Evolutionary conservation across 1,140 invertebrate genomes (phyloP).

Genomic region (Papilio xuthus): DNA sequence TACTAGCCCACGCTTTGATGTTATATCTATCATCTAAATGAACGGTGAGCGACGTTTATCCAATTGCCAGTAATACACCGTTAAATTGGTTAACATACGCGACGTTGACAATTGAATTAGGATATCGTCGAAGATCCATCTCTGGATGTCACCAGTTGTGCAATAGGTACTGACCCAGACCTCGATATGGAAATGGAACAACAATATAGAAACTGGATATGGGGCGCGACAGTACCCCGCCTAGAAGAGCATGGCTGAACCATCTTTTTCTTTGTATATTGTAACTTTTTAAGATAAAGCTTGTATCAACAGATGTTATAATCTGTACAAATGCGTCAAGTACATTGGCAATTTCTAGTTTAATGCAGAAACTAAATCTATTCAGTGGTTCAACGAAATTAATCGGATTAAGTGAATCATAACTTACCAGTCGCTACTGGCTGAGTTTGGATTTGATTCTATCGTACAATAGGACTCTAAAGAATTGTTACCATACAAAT

Average conservation of each 20-base stretch:
- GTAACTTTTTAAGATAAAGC: too few relatives aligned
- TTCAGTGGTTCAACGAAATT: not conserved
- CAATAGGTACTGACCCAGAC: slow-evolving; percentile 34
- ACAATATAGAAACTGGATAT: not conserved
- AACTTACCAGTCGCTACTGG: not conserved
- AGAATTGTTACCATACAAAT: not conserved
- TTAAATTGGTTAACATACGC: slow-evolving; percentile 59
- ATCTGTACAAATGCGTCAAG: not conserved
- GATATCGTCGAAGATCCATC: slow-evolving; percentile 35
- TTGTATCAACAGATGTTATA: not conserved
- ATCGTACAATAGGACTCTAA: not conserved
- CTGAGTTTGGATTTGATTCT: not conserved
- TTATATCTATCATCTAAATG: slow-evolving; percentile 56
- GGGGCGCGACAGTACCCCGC: too few relatives aligned
- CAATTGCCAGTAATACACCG: slow-evolving; percentile 62
- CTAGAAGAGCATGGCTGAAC: too few relatives aligned
- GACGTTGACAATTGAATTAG: slow-evolving; percentile 8
- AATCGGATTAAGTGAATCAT: not conserved
- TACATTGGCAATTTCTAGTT: not conserved
- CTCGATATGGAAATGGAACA: slow-evolving; percentile 10
- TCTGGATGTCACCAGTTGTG: slow-evolving; percentile 32
- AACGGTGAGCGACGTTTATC: slow-evolving; percentile 56
- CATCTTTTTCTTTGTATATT: too few relatives aligned
- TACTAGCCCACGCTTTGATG: slow-evolving; percentile 44
- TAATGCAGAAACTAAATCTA: not conserved